These are phyloP conservation scores for Nysson spinosus DNA, from an alignment of 2,888 invertebrate species.

Conservation along the genomic window DNA sequence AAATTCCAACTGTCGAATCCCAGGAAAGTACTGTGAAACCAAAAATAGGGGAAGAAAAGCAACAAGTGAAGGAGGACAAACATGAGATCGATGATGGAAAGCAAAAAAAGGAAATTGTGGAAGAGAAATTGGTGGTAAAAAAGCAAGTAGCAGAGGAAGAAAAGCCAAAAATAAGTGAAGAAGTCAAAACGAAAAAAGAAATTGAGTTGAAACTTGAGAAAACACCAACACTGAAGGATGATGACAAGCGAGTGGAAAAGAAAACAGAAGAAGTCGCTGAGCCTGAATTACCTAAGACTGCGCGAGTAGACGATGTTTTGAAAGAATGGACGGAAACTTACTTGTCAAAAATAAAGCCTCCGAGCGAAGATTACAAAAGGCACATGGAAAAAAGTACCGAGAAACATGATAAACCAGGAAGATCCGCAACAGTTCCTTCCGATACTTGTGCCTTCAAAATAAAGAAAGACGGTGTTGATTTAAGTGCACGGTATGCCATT, in stretches of 20 bases:
- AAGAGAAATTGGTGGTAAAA: constrained; percentile 1
- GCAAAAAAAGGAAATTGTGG: too few species aligned
- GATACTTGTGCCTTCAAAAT: constrained; percentile 78
- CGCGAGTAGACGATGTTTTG: constrained; percentile 52
- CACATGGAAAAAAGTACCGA: constrained; percentile 60
- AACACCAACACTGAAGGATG: constrained; percentile 3
- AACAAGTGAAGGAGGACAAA: too few species aligned
- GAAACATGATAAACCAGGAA: constrained; percentile 64
- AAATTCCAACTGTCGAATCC: background rate
- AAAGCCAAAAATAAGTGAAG: background rate
- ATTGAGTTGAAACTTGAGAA: constrained; percentile 18
- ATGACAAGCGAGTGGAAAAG: constrained; percentile 13
- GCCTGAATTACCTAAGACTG: constrained; percentile 63
- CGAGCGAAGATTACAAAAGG: constrained; percentile 67
- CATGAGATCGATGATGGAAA: too few species aligned
- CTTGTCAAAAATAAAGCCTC: constrained; percentile 56
- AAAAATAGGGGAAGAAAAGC: background rate
- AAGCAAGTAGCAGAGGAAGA: background rate
- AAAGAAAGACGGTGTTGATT: constrained; percentile 73
- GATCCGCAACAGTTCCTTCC: constrained; percentile 50
- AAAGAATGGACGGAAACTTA: constrained; percentile 59
- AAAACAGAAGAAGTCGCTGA: constrained; percentile 28
- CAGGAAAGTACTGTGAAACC: background rate
- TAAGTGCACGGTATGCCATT: constrained; percentile 72
- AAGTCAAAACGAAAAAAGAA: background rate